Base-by-base conservation (phyloP, 1,140 invertebrate genomes). In the Medauroidea extradentata region DNA sequence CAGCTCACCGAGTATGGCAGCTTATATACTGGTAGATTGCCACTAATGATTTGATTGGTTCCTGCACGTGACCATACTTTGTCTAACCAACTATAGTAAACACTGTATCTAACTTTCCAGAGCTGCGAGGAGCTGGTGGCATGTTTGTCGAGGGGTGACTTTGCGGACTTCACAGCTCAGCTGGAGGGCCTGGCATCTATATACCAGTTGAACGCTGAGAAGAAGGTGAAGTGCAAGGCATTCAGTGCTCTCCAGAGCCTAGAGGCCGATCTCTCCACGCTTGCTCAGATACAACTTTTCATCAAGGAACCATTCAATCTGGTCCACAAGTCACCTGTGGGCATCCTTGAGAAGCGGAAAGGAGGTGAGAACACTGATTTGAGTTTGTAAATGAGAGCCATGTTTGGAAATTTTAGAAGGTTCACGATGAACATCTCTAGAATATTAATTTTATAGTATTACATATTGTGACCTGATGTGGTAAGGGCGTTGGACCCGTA, bases 141-240 rank as follows among this genome's bases (percentile, higher is more conserved):
- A 52, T 92, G 89, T 73, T 79, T 93, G 27, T 85, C 85, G 41
- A 74, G 81, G 18, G 87, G 91, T 21, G 90, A 97, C 75, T 97
- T 96, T 78, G 80, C 86, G n/a, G 93, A 95, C 75, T 96, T 97
- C 70, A 91, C 91, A 1, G 84, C 87, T 2, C 95, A 98, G 75
- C 73, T 98, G 3, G 91, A 96, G 78, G 94, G 93, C 3, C 81
- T 98, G 34, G 86, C 87, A 39, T 89, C 92, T 2, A 95, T 97
- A 62, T 98, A 97, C 74, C 91, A 95, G 72, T 77, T 97, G 14
- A 94, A 94, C 77, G 92, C 92, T 9, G 94, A 98, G 69, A 95
- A 95, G 71, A 96, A 94, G 77, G 85, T 91, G 1, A 98, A 97
- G 76, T 89, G 87, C 49, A 96, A 96, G 78, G 93, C 92, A 4